Evolutionary conservation across 1,140 invertebrate species (phyloP), one percentile per base, ranked within the genome.

Genomic region (Pseudomyrmex pallidus): DNA sequence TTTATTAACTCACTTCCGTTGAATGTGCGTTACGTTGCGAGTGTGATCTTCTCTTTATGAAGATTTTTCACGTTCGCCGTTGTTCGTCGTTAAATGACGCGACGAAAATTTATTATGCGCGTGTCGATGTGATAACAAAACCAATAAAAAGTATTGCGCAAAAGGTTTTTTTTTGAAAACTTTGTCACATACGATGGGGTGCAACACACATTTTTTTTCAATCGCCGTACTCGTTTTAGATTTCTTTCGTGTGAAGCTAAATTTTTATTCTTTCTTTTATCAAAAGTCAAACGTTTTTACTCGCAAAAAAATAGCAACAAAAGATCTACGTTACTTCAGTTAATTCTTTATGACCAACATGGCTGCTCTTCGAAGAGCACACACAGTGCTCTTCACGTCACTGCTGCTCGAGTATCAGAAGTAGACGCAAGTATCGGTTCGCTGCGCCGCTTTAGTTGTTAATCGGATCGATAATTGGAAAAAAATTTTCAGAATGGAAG

Each of bases 101-200:
- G 64, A 70, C 7, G 20, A 80, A 80, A 61, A 80, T 70, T 25
- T 35, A 35, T 25, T 35, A 35, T 35, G 35, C 20, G 15, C 35
- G 44, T 56, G 66, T 70, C 66, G 66, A 80, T 70, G 64, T 50
- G 76, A 78, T 57, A 64, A 64, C 54, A 25, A 59, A 78, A 15
- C 15, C 52, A 70, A 80, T 44, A 35, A 56, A 64, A 48, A 20
- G 12, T 78, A 35, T 35, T 44, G 50, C 35, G 20, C 25, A 13
- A 0, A 78, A 67, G 3, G 25, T 35, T 20, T 12, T 3, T 59
- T 20, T 20, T 59, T 17, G 20, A 50, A n/a, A 70, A 59, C 54
- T 61, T 80, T 44, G 48, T 80, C 15, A 5, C 35, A 35, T 35
- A 35, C 54, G 12, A 48, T 46, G 54, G 35, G 8, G 25, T 25